phyloP scores from a whole-genome alignment of 2,888 invertebrate species.

The Xanthia icteritia region DNA sequence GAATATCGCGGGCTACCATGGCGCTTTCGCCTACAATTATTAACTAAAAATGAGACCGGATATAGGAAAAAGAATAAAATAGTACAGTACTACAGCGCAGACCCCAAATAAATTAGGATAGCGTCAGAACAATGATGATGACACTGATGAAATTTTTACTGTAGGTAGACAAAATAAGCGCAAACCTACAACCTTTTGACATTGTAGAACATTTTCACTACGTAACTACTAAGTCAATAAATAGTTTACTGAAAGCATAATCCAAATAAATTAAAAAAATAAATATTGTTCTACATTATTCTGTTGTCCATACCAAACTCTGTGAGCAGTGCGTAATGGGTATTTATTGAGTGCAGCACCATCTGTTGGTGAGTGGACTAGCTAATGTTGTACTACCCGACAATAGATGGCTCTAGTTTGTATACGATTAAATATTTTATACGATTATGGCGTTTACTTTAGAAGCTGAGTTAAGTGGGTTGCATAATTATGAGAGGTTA shows the following conservation, averaged over 20 bases:
- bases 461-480: constrained; percentile 37
- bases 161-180: background rate
- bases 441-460: constrained; percentile 37
- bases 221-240: background rate
- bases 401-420: constrained; percentile 59
- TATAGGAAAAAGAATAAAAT: background rate
- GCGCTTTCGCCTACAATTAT: background rate
- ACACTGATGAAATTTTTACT: background rate
- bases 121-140: background rate
- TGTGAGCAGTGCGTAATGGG: constrained; percentile 45
- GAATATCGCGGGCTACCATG: too few relatives aligned
- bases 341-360: constrained; percentile 60
- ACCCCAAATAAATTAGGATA: background rate
- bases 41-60: background rate
- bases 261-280: background rate
- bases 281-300: constrained; percentile 15
- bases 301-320: constrained; percentile 34
- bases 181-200: background rate
- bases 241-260: background rate
- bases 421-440: constrained; percentile 46
- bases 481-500: constrained; percentile 22
- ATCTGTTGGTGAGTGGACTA: constrained; percentile 60
- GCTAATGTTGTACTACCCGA: constrained; percentile 53
- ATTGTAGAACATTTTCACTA: background rate
- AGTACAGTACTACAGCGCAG: background rate